Conservation (phyloP, 2,888 invertebrate species). For the Anthophora plumipes region DNA sequence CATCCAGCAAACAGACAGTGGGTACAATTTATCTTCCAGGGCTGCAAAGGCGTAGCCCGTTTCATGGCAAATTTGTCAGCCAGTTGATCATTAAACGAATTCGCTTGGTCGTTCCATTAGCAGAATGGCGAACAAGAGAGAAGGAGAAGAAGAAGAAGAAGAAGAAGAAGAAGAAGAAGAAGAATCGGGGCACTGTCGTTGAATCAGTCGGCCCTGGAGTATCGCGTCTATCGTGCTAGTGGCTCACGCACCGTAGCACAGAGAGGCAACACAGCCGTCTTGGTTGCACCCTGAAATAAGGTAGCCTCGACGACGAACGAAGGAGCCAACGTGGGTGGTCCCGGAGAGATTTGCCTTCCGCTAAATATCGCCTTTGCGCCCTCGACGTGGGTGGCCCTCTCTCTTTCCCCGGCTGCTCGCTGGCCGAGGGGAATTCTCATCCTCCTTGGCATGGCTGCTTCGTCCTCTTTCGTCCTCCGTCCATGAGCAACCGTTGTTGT, state of each 20-base stretch:
- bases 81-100: slow-evolving; percentile 54
- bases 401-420: slow-evolving; percentile 26
- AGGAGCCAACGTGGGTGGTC: slow-evolving; percentile 82
- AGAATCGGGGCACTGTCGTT: slow-evolving; percentile 39
- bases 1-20: slow-evolving; percentile 1
- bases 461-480: slow-evolving; percentile 47
- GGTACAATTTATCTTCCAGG: slow-evolving; percentile 38
- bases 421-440: slow-evolving; percentile 68
- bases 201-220: slow-evolving; percentile 40
- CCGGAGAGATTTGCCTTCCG: slow-evolving; percentile 83
- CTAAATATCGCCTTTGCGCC: slow-evolving; percentile 84
- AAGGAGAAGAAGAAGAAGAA: background rate
- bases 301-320: slow-evolving; percentile 77
- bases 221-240: slow-evolving; percentile 20
- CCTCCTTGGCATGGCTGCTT: slow-evolving; percentile 55
- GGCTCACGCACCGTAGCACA: slow-evolving; percentile 41
- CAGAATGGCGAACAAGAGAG: background rate
- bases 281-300: slow-evolving; percentile 77
- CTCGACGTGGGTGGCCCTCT: slow-evolving; percentile 82
- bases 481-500: slow-evolving; percentile 63
- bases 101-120: slow-evolving; percentile 48
- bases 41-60: slow-evolving; percentile 18
- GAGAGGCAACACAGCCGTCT: slow-evolving; percentile 51
- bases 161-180: background rate
- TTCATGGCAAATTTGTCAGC: slow-evolving; percentile 50